These are phyloP conservation scores for Lydus trimaculatus DNA, from an alignment of 2,888 invertebrate genomes.

Conservation along the genomic window DNA sequence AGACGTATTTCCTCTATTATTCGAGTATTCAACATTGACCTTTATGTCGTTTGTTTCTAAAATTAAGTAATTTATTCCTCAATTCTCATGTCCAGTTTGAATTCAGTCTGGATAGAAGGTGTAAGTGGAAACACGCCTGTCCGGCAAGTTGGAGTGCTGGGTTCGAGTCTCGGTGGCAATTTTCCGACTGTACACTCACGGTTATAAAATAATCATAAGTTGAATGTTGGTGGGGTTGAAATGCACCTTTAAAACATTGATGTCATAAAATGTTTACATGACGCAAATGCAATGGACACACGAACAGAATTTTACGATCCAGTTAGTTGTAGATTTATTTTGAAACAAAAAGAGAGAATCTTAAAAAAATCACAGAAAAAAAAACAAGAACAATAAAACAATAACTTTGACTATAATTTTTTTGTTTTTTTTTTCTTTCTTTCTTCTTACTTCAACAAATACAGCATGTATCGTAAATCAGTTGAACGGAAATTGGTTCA, in stretches of 20 bases:
- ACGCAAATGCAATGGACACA: constrained; percentile 47
- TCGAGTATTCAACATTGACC: background rate
- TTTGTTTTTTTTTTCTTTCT: background rate
- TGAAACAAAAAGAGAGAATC: constrained; percentile 44
- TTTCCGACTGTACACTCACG: no score
- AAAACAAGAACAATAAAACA: constrained; percentile 41
- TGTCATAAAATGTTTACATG: constrained; percentile 46
- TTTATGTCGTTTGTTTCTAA: no score
- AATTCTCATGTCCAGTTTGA: no score
- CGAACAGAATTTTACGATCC: constrained; percentile 51
- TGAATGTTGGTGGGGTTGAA: constrained; percentile 17
- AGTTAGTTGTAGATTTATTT: constrained; percentile 10
- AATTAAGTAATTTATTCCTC: no score
- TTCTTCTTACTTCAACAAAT: constrained; percentile 24
- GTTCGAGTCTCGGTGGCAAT: no score
- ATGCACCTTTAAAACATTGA: constrained; percentile 37
- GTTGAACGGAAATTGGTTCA: constrained; percentile 34
- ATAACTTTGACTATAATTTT: constrained; percentile 21
- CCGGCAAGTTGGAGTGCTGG: no score
- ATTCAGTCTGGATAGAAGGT: no score
- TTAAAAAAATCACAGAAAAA: constrained; percentile 40
- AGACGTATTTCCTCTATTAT: background rate
- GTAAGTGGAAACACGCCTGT: no score
- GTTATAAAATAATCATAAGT: constrained; percentile 24
- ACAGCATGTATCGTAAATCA: constrained; percentile 40